Evolutionary conservation across 2,888 invertebrate genomes (phyloP), one percentile per base, ranked within the genome.

Genomic region (Drosophila birchii): DNA sequence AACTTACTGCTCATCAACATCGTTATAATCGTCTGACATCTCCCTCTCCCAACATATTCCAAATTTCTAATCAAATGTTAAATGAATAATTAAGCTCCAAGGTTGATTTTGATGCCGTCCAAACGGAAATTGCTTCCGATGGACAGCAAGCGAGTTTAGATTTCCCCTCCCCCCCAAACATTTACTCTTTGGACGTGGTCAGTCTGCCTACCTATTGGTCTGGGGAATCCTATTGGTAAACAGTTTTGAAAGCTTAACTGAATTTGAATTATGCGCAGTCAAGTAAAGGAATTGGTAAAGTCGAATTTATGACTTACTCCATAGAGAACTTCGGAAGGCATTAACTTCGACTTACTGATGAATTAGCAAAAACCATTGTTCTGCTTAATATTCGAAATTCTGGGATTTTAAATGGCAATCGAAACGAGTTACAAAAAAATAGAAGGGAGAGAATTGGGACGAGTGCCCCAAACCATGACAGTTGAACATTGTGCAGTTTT

Each of bases 21-120:
- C 43, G 67, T 61, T 43, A 57, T 51, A 55, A 61, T 60, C 75
- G 39, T 14, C 47, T 39, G 36, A 14, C 56, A 44, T 16, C 32
- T 61, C 26, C 23, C 23, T 32, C 51, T 20, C n/a, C 54, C 45
- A n/a, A 1, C 14, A 39, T 43, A 58, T 62, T 44, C 45, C 34
- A 47, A 49, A 63, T 72, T 86, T 76, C 66, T 60, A 76, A 78
- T 72, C 67, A 72, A 70, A 69, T 47, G 29, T 45, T 36, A 54
- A 38, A 54, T 79, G 53, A 73, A 75, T 84, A 78, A 72, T 73
- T 75, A 54, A 71, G 66, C 44, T 58, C 43, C 26, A 44, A n/a
- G 43, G 6, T 41, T 54, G 51, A 41, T 23, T 36, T 44, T 20
- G 44, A 45, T 53, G 44, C 49, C 47, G 60, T 23, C 34, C 51